phyloP scores from a whole-genome alignment of 2,113 vertebrate genomes.

The Hiodon alosoides region DNA sequence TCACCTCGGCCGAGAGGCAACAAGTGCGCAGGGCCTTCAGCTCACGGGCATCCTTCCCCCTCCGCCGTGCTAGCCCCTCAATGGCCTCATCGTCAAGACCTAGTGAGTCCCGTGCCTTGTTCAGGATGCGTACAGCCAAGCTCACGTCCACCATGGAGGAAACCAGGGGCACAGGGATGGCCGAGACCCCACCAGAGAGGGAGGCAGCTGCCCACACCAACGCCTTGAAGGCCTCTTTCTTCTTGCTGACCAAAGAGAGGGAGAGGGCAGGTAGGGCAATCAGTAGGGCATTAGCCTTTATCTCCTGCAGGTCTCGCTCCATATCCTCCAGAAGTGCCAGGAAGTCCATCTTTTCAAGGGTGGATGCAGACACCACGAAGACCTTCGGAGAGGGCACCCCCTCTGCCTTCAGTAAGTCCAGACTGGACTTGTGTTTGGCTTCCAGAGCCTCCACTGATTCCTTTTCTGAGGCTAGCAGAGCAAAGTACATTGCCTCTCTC shows the following conservation, averaged over 20 bases:
- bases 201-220: conserved; percentile 60
- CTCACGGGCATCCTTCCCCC: conserved; percentile 27
- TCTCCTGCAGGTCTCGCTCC: conserved; percentile 52
- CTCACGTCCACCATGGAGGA: conserved; percentile 60
- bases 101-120: conserved; percentile 52
- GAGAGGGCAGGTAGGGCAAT: conserved; percentile 52
- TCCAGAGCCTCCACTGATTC: conserved; percentile 46
- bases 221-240: conserved; percentile 59
- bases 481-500: conserved; percentile 49
- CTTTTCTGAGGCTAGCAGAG: conserved; percentile 41
- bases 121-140: conserved; percentile 51
- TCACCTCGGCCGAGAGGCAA: conserved; percentile 52
- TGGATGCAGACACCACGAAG: conserved; percentile 44
- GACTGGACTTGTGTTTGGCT: conserved; percentile 38
- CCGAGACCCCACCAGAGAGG: conserved; percentile 54
- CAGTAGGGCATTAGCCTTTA: conserved; percentile 53
- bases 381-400: conserved; percentile 50
- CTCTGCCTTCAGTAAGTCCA: conserved; percentile 46
- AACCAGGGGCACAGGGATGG: conserved; percentile 59
- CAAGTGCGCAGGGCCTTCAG: conserved; percentile 51
- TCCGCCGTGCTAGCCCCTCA: conserved; percentile 44
- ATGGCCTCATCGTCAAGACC: conserved; percentile 53
- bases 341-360: conserved; percentile 54
- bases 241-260: conserved; percentile 43
- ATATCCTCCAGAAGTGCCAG: conserved; percentile 49